phyloP scores from a whole-genome alignment of 2,888 invertebrate genomes.

The Idaea dimidiata region DNA sequence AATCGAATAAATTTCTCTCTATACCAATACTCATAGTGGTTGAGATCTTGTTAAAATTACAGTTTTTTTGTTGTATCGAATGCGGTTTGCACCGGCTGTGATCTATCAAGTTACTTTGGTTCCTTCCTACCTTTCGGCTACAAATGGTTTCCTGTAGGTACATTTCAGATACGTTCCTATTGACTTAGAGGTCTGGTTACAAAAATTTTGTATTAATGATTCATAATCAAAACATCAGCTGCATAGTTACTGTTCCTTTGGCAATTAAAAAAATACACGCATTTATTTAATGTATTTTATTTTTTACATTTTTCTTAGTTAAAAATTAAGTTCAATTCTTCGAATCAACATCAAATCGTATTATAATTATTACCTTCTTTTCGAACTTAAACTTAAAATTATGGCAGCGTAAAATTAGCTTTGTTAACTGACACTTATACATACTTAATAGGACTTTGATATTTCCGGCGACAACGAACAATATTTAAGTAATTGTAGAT shows the following conservation, averaged over 20 bases:
- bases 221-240: not conserved
- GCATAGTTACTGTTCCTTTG: not conserved
- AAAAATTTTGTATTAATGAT: not conserved
- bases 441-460: constrained; percentile 52
- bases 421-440: not conserved
- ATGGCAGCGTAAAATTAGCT: constrained; percentile 41
- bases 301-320: not conserved
- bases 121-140: constrained; percentile 13
- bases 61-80: constrained; percentile 21
- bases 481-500: not conserved
- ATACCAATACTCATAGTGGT: not conserved
- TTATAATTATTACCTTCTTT: not conserved
- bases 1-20: not conserved
- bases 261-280: not conserved
- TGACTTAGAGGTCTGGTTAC: not conserved
- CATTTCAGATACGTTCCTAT: not conserved
- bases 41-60: constrained; percentile 10
- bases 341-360: not conserved
- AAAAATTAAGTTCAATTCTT: not conserved
- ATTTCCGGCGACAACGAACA: constrained; percentile 45
- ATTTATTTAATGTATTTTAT: not conserved
- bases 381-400: not conserved
- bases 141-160: constrained; percentile 21
- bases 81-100: constrained; percentile 30
- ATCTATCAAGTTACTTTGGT: constrained; percentile 27